phyloP scores from a whole-genome alignment of 2,797 vertebrate species.

The Apogon talboti region DNA sequence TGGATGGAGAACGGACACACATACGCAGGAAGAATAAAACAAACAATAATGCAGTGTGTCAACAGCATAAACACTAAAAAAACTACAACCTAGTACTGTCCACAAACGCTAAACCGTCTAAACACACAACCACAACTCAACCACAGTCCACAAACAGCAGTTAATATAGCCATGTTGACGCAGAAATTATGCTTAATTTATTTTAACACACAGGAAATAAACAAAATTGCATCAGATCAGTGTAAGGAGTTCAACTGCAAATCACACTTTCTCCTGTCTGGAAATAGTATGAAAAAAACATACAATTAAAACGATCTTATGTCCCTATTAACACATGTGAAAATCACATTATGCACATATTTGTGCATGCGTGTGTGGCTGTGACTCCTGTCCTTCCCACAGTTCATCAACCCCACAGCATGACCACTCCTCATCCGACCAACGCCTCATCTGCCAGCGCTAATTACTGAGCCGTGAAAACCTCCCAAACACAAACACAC shows the following conservation, averaged over 20 bases:
- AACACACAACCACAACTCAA: neutral
- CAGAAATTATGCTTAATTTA: constrained; percentile 35
- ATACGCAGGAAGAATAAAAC: constrained; percentile 1
- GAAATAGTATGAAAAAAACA: constrained; percentile 20
- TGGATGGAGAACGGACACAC: constrained; percentile 39
- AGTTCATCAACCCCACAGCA: constrained; percentile 99
- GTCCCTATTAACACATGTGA: constrained; percentile 50
- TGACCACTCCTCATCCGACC: constrained; percentile 89
- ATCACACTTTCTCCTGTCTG: constrained; percentile 8
- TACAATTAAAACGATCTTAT: constrained; percentile 37
- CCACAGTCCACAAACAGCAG: neutral
- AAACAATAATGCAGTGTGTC: constrained; percentile 6
- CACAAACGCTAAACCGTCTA: constrained; percentile 8
- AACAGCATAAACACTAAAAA: constrained; percentile 1
- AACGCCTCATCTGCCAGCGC: constrained; percentile 94
- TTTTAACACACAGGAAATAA: constrained; percentile 39
- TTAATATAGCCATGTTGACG: neutral
- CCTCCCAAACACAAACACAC: constrained; percentile 50
- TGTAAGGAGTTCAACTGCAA: constrained; percentile 1
- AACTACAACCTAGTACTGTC: constrained; percentile 14
- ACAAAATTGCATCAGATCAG: constrained; percentile 16
- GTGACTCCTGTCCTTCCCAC: constrained; percentile 94
- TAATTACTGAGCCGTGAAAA: constrained; percentile 84
- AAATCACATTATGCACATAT: constrained; percentile 69
- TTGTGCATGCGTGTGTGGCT: constrained; percentile 84